A percentile compares a stretch with the other conserved stretches of the same genome.
Evolutionary conservation across 2,888 invertebrate species (phyloP).

Genomic region (Hesperia comma): DNA sequence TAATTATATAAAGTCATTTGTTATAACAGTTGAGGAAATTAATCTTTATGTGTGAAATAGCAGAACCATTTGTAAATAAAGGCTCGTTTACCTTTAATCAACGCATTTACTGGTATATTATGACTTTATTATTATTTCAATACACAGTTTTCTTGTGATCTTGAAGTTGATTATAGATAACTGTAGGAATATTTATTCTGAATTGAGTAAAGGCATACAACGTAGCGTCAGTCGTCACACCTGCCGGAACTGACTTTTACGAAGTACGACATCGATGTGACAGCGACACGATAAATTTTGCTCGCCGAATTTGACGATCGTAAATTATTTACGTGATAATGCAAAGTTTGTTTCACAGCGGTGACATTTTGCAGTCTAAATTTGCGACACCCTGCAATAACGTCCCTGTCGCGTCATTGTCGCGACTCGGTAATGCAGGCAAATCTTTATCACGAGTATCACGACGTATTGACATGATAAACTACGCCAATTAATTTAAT

Average conservation of each 20-base stretch:
- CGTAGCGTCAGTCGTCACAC: neutral
- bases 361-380: no score
- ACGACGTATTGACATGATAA: no score
- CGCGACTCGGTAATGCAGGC: no score
- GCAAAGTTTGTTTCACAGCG: no score
- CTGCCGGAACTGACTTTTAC: neutral
- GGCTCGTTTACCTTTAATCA: neutral
- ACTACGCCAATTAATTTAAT: no score
- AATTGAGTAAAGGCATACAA: neutral
- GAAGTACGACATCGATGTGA: no score
- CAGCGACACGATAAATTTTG: no score
- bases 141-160: constrained; percentile 2
- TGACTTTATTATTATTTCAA: neutral
- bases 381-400: no score
- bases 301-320: no score
- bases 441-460: no score
- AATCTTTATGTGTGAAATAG: constrained; percentile 10
- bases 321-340: no score
- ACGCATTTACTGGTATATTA: neutral
- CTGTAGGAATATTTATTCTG: neutral
- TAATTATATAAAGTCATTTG: constrained; percentile 11
- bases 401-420: no score
- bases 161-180: neutral
- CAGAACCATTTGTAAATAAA: neutral
- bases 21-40: constrained; percentile 4